Evolutionary conservation across 2,888 invertebrate species (phyloP).

Genomic region (Lasiommata megera): DNA sequence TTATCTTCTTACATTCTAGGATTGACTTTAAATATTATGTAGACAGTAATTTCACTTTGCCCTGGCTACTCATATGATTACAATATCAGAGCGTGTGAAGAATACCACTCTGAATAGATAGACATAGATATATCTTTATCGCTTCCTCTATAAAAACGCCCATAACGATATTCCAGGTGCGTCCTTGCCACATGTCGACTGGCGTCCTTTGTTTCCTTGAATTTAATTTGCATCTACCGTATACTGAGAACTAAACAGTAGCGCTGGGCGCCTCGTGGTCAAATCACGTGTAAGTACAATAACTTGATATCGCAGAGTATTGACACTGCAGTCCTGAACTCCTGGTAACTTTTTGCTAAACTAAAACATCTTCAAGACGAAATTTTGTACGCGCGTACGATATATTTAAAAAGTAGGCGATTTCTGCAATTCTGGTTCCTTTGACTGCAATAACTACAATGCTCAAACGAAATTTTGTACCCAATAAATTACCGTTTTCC

Average conservation of each 20-base stretch:
- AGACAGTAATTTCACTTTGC: background rate
- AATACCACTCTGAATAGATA: background rate
- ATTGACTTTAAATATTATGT: no score
- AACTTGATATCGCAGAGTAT: background rate
- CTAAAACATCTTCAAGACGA: no score
- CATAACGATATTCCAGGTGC: constrained; percentile 24
- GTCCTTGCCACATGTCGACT: constrained; percentile 22
- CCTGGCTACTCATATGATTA: background rate
- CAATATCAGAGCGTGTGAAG: constrained; percentile 2
- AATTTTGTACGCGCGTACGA: no score
- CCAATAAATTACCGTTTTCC: constrained; percentile 32
- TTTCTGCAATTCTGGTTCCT: no score
- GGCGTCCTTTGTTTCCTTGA: constrained; percentile 24
- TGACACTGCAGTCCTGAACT: no score
- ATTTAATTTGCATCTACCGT: constrained; percentile 25
- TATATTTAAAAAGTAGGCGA: no score
- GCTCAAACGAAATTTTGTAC: constrained; percentile 9
- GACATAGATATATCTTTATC: constrained; percentile 2
- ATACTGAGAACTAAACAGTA: constrained; percentile 15
- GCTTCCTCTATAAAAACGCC: constrained; percentile 7
- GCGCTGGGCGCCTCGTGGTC: background rate
- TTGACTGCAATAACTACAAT: background rate
- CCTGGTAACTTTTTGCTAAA: no score
- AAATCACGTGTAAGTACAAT: background rate
- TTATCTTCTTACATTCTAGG: no score